Percentiles rank a stretch among this genome's conserved stretches.
These are phyloP conservation scores for Chrysemys picta DNA, from an alignment of 2,113 vertebrate genomes.

Conservation along the genomic window DNA sequence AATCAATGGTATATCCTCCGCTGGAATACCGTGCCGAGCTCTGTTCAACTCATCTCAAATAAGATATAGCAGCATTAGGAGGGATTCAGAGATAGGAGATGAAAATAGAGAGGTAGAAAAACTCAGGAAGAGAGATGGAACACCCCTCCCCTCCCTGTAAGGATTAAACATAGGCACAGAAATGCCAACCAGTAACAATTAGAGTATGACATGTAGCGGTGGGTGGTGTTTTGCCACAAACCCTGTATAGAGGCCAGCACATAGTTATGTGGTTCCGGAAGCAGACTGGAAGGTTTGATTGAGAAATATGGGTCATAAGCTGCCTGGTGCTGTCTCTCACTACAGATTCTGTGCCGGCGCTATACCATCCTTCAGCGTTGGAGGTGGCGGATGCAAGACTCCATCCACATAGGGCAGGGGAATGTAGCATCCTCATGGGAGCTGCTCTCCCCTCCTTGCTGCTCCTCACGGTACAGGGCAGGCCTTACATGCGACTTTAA, in stretches of 20 bases:
- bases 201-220: neutral
- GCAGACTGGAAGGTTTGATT: slow-evolving; percentile 43
- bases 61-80: slow-evolving; percentile 8
- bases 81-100: neutral
- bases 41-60: neutral
- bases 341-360: neutral
- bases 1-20: slow-evolving; percentile 29
- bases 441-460: neutral
- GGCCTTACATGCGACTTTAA: neutral
- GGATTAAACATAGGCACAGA: slow-evolving; percentile 18
- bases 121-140: neutral
- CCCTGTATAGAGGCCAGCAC: neutral
- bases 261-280: rapidly evolving
- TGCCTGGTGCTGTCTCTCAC: neutral
- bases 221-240: neutral
- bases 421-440: neutral
- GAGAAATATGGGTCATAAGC: rapidly evolving
- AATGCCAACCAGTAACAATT: neutral
- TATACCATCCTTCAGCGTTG: neutral
- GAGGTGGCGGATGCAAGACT: neutral
- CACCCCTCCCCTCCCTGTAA: neutral
- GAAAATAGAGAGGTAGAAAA: neutral
- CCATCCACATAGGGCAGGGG: neutral
- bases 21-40: slow-evolving; percentile 28
- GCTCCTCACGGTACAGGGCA: rapidly evolving